Percentiles rank a stretch among this genome's conserved stretches.
phyloP scores from a whole-genome alignment of 2,888 invertebrate species.

The Philaethria dido region DNA sequence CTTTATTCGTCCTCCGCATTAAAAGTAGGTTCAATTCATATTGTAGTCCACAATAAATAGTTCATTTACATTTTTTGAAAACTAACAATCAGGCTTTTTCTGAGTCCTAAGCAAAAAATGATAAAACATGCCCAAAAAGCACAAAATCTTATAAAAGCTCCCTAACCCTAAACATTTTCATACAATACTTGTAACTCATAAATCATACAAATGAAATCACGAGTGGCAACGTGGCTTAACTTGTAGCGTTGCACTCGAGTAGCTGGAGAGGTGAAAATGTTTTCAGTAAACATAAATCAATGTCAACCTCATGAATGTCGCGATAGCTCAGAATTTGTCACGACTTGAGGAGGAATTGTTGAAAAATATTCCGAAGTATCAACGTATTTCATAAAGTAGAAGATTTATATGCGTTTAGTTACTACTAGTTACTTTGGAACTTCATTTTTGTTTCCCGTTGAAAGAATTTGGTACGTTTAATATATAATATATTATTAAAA shows the following conservation, averaged over 20 bases:
- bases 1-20: too few species aligned
- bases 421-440: too few species aligned
- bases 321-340: slow-evolving; percentile 42
- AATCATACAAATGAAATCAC: background rate
- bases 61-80: too few species aligned
- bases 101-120: too few species aligned
- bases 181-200: background rate
- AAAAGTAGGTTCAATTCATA: too few species aligned
- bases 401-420: slow-evolving; percentile 1
- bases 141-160: background rate
- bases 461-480: too few species aligned
- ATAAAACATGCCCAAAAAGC: too few species aligned
- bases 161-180: background rate
- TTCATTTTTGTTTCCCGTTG: too few species aligned
- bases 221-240: background rate
- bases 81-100: too few species aligned
- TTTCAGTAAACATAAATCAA: slow-evolving; percentile 37
- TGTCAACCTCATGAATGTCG: slow-evolving; percentile 42
- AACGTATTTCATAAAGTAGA: background rate
- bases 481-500: too few species aligned
- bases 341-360: slow-evolving; percentile 21
- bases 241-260: background rate
- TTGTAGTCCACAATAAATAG: too few species aligned
- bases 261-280: slow-evolving; percentile 12
- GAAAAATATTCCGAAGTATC: slow-evolving; percentile 11